phyloP scores from a whole-genome alignment of 2,888 invertebrate species.

The Eurytoma californica region DNA sequence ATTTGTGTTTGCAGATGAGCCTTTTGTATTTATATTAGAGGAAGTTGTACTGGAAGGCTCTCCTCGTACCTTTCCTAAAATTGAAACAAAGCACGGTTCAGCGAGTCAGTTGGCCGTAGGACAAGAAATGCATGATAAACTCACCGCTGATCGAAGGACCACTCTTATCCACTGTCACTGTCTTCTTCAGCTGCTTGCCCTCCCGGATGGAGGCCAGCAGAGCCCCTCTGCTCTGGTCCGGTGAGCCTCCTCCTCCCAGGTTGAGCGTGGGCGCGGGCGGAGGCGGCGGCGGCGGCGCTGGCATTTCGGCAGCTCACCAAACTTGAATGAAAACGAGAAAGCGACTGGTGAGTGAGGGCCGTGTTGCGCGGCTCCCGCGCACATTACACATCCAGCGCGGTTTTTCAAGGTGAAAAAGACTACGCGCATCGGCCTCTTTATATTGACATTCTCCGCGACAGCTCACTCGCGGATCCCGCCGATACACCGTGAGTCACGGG shows the following conservation, averaged over 20 bases:
- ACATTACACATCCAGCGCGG: constrained; percentile 26
- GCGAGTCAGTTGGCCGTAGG: background rate
- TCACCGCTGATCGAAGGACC: constrained; percentile 85
- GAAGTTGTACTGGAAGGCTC: constrained; percentile 69
- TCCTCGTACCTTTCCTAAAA: constrained; percentile 67
- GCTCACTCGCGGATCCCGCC: constrained; percentile 3
- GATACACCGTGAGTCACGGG: constrained; percentile 31
- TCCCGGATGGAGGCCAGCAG: constrained; percentile 89
- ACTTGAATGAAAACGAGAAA: constrained; percentile 34
- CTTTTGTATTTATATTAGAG: constrained; percentile 60
- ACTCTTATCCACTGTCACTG: constrained; percentile 94
- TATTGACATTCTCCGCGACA: constrained; percentile 47
- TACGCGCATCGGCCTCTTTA: constrained; percentile 9
- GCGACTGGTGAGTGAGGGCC: background rate
- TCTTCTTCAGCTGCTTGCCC: constrained; percentile 88
- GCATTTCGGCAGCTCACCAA: constrained; percentile 69
- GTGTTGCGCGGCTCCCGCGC: too few relatives aligned
- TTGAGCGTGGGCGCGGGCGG: constrained; percentile 78
- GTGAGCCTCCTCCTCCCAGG: constrained; percentile 71
- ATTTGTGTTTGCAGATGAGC: constrained; percentile 54
- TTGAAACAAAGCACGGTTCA: background rate
- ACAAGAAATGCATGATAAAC: constrained; percentile 50
- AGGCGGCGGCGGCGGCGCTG: constrained; percentile 80
- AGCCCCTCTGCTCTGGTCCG: constrained; percentile 80
- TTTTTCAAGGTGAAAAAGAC: constrained; percentile 45